These are phyloP conservation scores for Leptosomus discolor DNA, from an alignment of 2,113 vertebrate genomes.

Conservation along the genomic window DNA sequence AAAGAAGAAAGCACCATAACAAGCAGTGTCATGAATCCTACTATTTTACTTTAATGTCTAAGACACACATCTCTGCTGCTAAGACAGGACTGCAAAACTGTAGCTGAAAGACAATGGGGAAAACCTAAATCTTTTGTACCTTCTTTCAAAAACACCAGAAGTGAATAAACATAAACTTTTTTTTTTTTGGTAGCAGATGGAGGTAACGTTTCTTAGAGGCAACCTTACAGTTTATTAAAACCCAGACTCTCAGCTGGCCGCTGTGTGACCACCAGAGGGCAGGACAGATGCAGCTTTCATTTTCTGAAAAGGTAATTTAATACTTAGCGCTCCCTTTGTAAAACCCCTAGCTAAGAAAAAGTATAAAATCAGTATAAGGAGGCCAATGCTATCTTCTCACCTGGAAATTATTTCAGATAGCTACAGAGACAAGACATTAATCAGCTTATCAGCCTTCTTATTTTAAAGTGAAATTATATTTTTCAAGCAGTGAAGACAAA, in stretches of 20 bases:
- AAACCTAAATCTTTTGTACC: not conserved
- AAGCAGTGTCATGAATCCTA: not conserved
- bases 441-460: not conserved
- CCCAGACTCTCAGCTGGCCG: too few species aligned
- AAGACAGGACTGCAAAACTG: not conserved
- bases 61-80: fast-evolving
- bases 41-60: not conserved
- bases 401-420: not conserved
- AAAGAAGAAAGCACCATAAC: not conserved
- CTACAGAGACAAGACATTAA: not conserved
- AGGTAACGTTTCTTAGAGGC: not conserved
- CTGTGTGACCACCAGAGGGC: not conserved
- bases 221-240: not conserved
- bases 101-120: not conserved
- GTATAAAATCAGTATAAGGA: not conserved
- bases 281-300: not conserved
- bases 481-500: not conserved
- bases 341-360: not conserved
- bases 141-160: not conserved
- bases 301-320: not conserved
- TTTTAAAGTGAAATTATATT: not conserved
- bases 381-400: not conserved
- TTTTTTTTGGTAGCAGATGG: not conserved
- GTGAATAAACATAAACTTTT: not conserved
- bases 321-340: not conserved